These are phyloP conservation scores for Prionace glauca DNA, from an alignment of 2,797 vertebrate species.

Conservation along the genomic window DNA sequence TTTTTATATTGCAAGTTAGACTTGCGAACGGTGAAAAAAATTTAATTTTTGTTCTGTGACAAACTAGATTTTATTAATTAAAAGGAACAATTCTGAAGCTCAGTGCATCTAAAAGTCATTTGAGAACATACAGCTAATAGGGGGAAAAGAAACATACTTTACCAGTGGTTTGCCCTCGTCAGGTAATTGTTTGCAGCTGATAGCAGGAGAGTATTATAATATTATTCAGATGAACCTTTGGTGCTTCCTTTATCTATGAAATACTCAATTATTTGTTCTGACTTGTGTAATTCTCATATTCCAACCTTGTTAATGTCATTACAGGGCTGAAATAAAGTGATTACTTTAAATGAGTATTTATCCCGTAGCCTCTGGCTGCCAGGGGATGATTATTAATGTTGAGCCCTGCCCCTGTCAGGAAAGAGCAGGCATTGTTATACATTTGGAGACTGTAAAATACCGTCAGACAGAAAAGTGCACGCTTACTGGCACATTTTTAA, in stretches of 20 bases:
- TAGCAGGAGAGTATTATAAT: constrained; percentile 26
- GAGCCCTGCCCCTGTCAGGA: constrained; percentile 53
- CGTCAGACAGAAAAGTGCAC: constrained; percentile 63
- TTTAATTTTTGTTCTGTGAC: neutral
- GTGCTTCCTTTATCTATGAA: constrained; percentile 55
- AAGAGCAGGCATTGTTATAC: constrained; percentile 50
- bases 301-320: constrained; percentile 77
- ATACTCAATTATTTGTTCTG: constrained; percentile 85
- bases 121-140: neutral
- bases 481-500: constrained; percentile 65
- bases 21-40: neutral
- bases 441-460: constrained; percentile 60
- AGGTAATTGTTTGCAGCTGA: neutral
- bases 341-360: constrained; percentile 78
- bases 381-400: constrained; percentile 51
- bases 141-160: neutral
- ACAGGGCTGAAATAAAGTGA: constrained; percentile 75
- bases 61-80: neutral
- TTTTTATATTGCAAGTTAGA: neutral
- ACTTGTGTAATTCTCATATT: constrained; percentile 76
- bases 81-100: neutral
- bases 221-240: constrained; percentile 33
- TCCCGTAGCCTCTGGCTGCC: constrained; percentile 58
- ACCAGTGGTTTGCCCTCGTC: neutral
- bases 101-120: neutral